These are phyloP conservation scores for Pangasius sanitwongsei DNA, from an alignment of 2,797 vertebrate genomes.

Conservation along the genomic window DNA sequence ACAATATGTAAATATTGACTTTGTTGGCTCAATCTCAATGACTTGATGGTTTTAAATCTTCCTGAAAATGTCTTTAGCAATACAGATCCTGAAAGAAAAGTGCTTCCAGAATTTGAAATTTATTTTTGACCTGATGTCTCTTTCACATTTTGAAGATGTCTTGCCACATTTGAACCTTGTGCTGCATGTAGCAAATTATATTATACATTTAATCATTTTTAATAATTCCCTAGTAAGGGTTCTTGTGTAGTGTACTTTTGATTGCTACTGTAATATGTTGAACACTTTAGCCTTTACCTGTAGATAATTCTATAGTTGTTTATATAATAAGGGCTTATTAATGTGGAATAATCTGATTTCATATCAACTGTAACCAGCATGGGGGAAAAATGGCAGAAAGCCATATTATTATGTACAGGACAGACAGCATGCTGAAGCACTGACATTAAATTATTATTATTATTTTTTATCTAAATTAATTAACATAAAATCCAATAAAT, in stretches of 20 bases:
- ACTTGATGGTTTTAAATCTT: slow-evolving; percentile 73
- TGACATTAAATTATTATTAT: background rate
- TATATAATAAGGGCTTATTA: slow-evolving; percentile 80
- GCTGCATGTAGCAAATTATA: slow-evolving; percentile 68
- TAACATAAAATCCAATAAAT: background rate
- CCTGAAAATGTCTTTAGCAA: slow-evolving; percentile 74
- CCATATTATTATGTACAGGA: background rate
- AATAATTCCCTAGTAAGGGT: slow-evolving; percentile 52
- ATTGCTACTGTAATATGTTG: slow-evolving; percentile 64
- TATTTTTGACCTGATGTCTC: slow-evolving; percentile 33
- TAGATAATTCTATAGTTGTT: slow-evolving; percentile 75
- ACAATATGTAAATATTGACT: slow-evolving; percentile 60
- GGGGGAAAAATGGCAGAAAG: background rate
- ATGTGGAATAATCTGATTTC: slow-evolving; percentile 58
- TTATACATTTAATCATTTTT: slow-evolving; percentile 70
- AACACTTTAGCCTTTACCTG: slow-evolving; percentile 71
- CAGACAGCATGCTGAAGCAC: background rate
- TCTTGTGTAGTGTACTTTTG: slow-evolving; percentile 50
- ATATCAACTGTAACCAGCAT: background rate
- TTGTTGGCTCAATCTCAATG: slow-evolving; percentile 63
- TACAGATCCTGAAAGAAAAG: slow-evolving; percentile 70
- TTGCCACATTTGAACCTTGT: slow-evolving; percentile 63
- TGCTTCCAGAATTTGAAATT: slow-evolving; percentile 73
- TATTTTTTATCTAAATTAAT: background rate
- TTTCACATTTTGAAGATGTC: slow-evolving; percentile 55